Conservation (phyloP, 1,140 invertebrate species). For the Doryteuthis pealeii region DNA sequence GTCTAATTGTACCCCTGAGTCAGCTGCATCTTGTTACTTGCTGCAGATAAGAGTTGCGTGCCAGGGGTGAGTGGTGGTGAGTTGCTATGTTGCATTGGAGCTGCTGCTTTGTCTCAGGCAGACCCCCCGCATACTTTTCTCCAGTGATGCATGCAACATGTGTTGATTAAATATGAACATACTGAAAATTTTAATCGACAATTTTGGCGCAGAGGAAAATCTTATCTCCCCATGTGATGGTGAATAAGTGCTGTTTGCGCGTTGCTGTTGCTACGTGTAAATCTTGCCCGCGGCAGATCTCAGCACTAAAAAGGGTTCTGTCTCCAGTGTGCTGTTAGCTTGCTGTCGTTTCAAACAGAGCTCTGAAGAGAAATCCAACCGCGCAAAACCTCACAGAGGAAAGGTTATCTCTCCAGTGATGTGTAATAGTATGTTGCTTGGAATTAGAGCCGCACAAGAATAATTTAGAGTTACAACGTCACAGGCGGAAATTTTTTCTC, state of each 20-base stretch:
- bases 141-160: constrained; percentile 94
- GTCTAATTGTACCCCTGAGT: too few species aligned
- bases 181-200: constrained; percentile 94
- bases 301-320: constrained; percentile 58
- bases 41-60: too few species aligned
- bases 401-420: constrained; percentile 34
- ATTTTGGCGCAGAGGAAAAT: constrained; percentile 28
- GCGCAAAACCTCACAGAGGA: constrained; percentile 71
- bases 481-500: constrained; percentile 65
- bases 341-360: constrained; percentile 54
- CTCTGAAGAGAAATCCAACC: constrained; percentile 56
- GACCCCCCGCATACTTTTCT: too few species aligned
- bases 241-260: constrained; percentile 48
- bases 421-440: constrained; percentile 52
- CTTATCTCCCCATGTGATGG: constrained; percentile 19
- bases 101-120: too few species aligned
- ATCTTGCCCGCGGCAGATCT: constrained; percentile 56
- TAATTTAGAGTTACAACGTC: constrained; percentile 12
- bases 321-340: constrained; percentile 57
- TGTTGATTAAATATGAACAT: constrained; percentile 63
- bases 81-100: too few species aligned
- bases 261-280: constrained; percentile 57
- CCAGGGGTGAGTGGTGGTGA: too few species aligned
- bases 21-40: too few species aligned
- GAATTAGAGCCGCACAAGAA: constrained; percentile 7